phyloP scores from a whole-genome alignment of 2,113 vertebrate species.

The Sapayoa aenigma region DNA sequence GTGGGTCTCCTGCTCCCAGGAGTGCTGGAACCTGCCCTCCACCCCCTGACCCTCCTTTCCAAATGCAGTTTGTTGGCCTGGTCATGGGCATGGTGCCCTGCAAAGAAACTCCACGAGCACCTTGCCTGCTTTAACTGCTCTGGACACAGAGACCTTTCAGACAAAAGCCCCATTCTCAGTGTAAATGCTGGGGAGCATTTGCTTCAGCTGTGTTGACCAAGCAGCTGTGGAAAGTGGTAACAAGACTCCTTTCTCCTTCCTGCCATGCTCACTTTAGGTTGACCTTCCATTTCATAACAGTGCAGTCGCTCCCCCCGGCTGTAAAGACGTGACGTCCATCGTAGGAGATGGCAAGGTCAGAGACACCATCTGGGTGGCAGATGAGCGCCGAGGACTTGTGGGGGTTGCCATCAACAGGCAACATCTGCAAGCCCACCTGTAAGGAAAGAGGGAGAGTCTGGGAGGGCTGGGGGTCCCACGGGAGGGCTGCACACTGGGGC shows the following conservation, averaged over 20 bases:
- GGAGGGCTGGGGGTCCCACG: neutral
- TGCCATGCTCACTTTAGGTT: slow-evolving; percentile 75
- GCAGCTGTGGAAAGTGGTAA: neutral
- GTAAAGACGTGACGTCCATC: slow-evolving; percentile 85
- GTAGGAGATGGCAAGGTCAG: slow-evolving; percentile 77
- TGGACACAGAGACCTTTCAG: neutral
- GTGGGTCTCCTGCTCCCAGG: neutral
- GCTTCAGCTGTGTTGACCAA: neutral
- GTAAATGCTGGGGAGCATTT: neutral
- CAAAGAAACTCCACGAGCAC: neutral
- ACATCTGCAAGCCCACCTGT: slow-evolving; percentile 91
- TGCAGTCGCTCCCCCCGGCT: slow-evolving; percentile 79
- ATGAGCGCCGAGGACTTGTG: slow-evolving; percentile 84
- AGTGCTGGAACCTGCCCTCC: neutral
- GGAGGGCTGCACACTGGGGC: neutral
- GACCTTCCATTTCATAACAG: slow-evolving; percentile 83
- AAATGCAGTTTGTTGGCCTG: neutral
- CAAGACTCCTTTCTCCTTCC: neutral
- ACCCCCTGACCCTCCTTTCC: fast-evolving
- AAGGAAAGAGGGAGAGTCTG: neutral
- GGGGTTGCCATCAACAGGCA: slow-evolving; percentile 92
- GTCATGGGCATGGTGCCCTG: fast-evolving
- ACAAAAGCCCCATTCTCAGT: neutral
- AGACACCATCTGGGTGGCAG: slow-evolving; percentile 82
- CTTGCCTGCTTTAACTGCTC: neutral